Percentiles rank a stretch among this genome's conserved stretches.
Evolutionary conservation across 2,797 vertebrate genomes (phyloP).

Genomic region (Labroides dimidiatus): DNA sequence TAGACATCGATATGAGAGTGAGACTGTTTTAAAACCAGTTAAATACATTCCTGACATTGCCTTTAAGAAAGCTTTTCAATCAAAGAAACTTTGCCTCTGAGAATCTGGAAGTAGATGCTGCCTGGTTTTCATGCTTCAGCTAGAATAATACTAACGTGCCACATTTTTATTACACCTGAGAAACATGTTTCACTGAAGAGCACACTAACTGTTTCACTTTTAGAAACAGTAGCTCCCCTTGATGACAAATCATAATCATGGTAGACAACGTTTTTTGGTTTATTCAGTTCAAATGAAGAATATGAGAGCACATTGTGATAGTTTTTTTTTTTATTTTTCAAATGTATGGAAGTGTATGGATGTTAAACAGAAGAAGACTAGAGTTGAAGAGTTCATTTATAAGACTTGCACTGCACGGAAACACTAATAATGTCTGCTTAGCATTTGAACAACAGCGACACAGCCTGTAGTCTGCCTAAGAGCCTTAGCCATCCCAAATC

Average conservation of each 20-base stretch:
- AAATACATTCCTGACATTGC: no score
- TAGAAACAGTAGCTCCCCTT: no score
- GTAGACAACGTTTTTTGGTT: no score
- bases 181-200: no score
- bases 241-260: no score
- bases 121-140: constrained; percentile 9
- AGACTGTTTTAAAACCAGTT: no score
- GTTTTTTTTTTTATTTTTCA: neutral
- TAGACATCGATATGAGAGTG: no score
- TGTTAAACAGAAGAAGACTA: constrained; percentile 17
- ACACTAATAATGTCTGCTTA: constrained; percentile 38
- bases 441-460: constrained; percentile 50
- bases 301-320: neutral
- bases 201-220: no score
- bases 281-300: neutral
- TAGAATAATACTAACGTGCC: no score
- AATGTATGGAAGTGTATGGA: constrained; percentile 15
- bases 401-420: constrained; percentile 1
- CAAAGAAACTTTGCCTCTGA: neutral
- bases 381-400: constrained; percentile 21
- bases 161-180: no score
- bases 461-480: constrained; percentile 45
- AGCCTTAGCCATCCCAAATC: constrained; percentile 49
- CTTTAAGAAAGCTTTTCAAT: no score
- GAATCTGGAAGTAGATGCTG: constrained; percentile 28